Evolutionary conservation across 2,797 vertebrate genomes (phyloP), one percentile per base, ranked within the genome.

Genomic region (Myripristis murdjan): DNA sequence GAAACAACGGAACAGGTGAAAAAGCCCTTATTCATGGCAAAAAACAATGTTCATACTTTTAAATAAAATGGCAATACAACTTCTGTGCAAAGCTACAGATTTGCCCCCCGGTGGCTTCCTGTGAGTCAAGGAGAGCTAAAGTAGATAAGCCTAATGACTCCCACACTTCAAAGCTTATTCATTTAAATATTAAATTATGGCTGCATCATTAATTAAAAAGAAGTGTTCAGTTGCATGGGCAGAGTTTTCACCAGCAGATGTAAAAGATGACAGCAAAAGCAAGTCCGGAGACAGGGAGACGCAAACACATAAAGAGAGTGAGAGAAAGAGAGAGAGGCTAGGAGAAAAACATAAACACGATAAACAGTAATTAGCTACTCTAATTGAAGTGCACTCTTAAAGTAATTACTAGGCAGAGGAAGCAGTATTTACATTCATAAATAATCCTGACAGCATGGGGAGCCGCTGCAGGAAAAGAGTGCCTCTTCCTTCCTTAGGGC

Each of bases 341-440:
- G 73, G 60, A n/a, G n/a, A 76, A 73, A 87, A 89, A 86, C 86
- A 90, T 80, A 91, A 89, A 91, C 87, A 87, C 55, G 66, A 94
- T 91, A 92, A 95, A 93, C 81, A 90, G 85, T 91, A 93, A 94
- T 94, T 94, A 94, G 83, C 89, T 80, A 78, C 82, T 91, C 89
- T 90, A 93, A 94, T 91, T 93, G 91, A 93, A 93, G 93, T 87
- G 84, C 85, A 82, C 88, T 90, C 86, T 90, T 91, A 87, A 90
- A 91, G 89, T 92, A 93, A 94, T 93, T 93, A 92, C 89, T 63
- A 91, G 81, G 84, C 87, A 90, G 88, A 85, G 83, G 87, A 89
- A 91, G 86, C 73, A 57, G 71, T 88, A 85, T 91, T 94, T 91
- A 88, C 65, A 80, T 85, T 87, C 86, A 93, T 92, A 91, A 92